A percentile compares a stretch with the other conserved stretches of the same genome.
Evolutionary conservation across 2,888 invertebrate species (phyloP).

Genomic region (Cantharis rufa): DNA sequence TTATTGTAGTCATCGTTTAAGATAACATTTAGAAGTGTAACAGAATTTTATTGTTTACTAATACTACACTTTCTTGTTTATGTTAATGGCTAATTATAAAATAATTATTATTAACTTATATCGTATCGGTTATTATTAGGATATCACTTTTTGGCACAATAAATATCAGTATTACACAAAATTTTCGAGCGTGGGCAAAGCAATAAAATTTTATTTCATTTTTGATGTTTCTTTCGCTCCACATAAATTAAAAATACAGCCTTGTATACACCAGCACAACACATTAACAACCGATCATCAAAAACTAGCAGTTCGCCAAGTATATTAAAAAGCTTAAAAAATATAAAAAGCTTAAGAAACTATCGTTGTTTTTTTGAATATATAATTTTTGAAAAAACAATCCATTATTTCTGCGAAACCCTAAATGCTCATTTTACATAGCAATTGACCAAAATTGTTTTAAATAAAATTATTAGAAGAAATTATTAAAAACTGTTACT

Average conservation of each 20-base stretch:
- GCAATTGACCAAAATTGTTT: too few species aligned
- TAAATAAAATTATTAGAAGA: too few species aligned
- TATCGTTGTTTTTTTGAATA: too few species aligned
- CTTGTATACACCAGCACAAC: neutral
- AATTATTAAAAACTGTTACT: too few species aligned
- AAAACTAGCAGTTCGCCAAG: neutral
- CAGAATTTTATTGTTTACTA: neutral
- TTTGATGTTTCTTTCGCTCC: neutral
- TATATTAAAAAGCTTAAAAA: neutral
- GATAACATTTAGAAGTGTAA: neutral
- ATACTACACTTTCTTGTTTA: neutral
- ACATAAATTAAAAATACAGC: neutral
- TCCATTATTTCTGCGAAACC: too few species aligned
- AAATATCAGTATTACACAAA: neutral
- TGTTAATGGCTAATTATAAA: neutral
- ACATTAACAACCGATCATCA: neutral
- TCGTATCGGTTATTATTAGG: neutral
- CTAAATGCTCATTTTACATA: too few species aligned
- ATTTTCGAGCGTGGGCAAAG: neutral
- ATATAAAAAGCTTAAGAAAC: neutral
- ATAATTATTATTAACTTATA: neutral
- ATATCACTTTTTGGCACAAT: neutral
- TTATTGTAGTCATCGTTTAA: neutral
- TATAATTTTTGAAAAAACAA: too few species aligned
- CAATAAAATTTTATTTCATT: neutral